A percentile compares a stretch with the other conserved stretches of the same genome.
phyloP scores from a whole-genome alignment of 2,888 invertebrate species.

The Tipula helvola region DNA sequence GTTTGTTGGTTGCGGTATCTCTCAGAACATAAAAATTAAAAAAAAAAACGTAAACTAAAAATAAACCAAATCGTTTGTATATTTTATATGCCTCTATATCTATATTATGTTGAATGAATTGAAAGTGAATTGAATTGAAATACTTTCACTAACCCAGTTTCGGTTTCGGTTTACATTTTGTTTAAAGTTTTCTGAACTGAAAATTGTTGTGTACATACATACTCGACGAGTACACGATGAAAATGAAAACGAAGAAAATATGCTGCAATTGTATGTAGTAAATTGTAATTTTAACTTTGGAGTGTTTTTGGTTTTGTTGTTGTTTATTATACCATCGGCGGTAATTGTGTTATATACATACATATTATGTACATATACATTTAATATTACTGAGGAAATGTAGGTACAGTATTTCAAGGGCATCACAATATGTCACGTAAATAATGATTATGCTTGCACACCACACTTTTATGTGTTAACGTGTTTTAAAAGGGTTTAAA shows the following conservation, averaged over 20 bases:
- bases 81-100: background rate
- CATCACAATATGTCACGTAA: background rate
- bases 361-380: background rate
- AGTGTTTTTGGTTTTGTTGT: background rate
- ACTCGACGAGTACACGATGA: background rate
- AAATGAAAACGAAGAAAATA: background rate
- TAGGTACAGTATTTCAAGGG: background rate
- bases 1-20: background rate
- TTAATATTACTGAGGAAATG: background rate
- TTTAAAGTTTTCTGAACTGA: background rate
- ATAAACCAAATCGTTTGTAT: background rate
- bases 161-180: background rate
- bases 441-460: background rate
- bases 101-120: background rate
- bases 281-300: background rate
- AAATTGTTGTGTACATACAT: background rate
- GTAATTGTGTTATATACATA: background rate
- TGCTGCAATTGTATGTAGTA: background rate
- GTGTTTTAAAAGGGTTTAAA: background rate
- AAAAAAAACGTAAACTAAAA: background rate
- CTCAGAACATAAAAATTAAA: background rate
- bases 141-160: background rate
- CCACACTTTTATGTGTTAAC: background rate
- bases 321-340: background rate
- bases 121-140: slow-evolving; percentile 4